Percentiles rank a stretch among this genome's conserved stretches.
These are phyloP conservation scores for Smittia sp. DNA, from an alignment of 2,888 invertebrate species.

Conservation along the genomic window DNA sequence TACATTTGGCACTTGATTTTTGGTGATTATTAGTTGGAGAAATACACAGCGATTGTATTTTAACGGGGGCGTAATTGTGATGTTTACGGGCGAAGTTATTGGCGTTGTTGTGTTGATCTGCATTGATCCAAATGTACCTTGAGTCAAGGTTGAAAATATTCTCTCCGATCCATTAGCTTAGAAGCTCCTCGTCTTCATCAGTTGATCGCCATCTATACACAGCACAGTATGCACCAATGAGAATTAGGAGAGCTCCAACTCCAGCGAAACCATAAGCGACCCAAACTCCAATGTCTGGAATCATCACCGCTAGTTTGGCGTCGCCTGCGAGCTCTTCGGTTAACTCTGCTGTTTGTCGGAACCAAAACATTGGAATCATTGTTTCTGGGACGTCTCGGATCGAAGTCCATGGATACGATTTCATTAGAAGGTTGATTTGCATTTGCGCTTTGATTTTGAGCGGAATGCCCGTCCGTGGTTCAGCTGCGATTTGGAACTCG, in stretches of 20 bases:
- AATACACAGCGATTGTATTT: too few relatives aligned
- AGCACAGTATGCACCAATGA: constrained; percentile 45
- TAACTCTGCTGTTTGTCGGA: constrained; percentile 64
- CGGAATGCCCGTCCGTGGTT: constrained; percentile 78
- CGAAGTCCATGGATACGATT: constrained; percentile 57
- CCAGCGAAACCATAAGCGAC: constrained; percentile 47
- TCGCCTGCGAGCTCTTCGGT: constrained; percentile 58
- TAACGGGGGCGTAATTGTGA: too few relatives aligned
- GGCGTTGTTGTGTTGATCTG: too few relatives aligned
- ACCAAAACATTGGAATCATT: constrained; percentile 74
- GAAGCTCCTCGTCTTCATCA: constrained; percentile 12
- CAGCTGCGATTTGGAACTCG: constrained; percentile 65
- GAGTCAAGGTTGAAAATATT: too few relatives aligned
- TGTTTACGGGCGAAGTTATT: background rate
- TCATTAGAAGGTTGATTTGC: constrained; percentile 70
- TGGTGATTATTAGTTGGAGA: background rate
- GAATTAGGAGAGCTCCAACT: constrained; percentile 47
- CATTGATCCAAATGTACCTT: background rate
- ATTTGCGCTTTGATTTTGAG: constrained; percentile 68
- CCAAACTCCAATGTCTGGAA: constrained; percentile 49
- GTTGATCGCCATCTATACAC: background rate
- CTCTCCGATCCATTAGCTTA: background rate
- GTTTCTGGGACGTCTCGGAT: constrained; percentile 57
- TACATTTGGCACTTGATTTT: background rate
- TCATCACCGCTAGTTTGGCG: constrained; percentile 49